Evolutionary conservation across 2,797 vertebrate species (phyloP), one percentile per base, ranked within the genome.

Genomic region (Labeo calbasu): DNA sequence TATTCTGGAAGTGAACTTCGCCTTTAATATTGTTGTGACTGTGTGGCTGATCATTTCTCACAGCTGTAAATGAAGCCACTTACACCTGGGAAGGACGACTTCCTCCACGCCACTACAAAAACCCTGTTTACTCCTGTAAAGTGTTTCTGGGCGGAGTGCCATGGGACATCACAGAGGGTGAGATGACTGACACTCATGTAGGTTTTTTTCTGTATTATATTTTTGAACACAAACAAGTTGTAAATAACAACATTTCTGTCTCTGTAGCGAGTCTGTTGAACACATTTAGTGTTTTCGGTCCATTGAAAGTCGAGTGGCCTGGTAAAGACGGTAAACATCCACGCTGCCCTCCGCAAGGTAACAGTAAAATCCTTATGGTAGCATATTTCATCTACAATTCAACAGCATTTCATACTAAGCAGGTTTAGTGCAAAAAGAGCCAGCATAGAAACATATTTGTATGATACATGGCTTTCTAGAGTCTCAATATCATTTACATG

Each of bases 311-410:
- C 90, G 97, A 99, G 91, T 99, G 98, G 98, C 98, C 98, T 87
- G 98, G 97, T 97, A 99, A 99, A 96, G 98, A 99, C 94, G 98
- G 97, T 88, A 99, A 98, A 92, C 97, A 99, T 92, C 98, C 97
- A 78, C 97, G 97, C 93, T 99, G 97, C 93, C 98, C 98, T 95
- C 98, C 98, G 90, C 99, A 99, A 99, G 98, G 98, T 99, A 99
- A 99, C 96, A 93, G 96, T 96, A 80, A 98, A 98, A 98, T 23
- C 15, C 28, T 75, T 28, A 46, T 46, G 10, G 65, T 11, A 1
- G 68, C 40, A 46, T 13, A 70, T 66, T 19, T 66, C 14, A 73
- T 55, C 2, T 76, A 40, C 32, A n/a, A 15, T 76, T 57, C 12
- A 76, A 13, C 51, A 14, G 8, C 7, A 17, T 43, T 32, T 57